phyloP scores from a whole-genome alignment of 2,797 vertebrate genomes.

The Dryobates pubescens region DNA sequence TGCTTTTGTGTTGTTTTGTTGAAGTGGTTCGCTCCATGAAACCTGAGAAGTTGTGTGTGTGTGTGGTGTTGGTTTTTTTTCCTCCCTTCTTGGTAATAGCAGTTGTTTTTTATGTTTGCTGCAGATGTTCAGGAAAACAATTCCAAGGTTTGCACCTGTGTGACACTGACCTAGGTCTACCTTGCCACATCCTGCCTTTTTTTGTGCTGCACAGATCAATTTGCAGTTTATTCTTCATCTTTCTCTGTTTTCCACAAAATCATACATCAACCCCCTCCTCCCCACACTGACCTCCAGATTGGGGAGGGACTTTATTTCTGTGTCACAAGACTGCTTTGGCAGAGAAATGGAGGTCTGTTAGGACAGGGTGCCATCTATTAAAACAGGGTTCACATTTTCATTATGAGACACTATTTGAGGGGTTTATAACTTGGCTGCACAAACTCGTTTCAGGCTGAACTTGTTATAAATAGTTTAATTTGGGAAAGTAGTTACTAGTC shows the following conservation, averaged over 20 bases:
- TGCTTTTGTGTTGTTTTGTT: neutral
- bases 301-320: neutral
- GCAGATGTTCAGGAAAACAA: constrained; percentile 76
- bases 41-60: neutral
- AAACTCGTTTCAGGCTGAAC: neutral
- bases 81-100: neutral
- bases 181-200: constrained; percentile 44
- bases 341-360: neutral
- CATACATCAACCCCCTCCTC: neutral
- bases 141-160: constrained; percentile 59
- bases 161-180: constrained; percentile 56
- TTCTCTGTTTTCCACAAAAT: constrained; percentile 9
- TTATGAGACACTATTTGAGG: neutral
- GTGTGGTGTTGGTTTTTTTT: neutral
- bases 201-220: constrained; percentile 45
- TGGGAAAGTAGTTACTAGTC: neutral
- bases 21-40: constrained; percentile 43
- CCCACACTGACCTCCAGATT: neutral
- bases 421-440: constrained; percentile 13
- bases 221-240: constrained; percentile 17
- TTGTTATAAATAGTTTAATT: neutral
- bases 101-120: constrained; percentile 51
- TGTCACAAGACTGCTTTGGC: constrained; percentile 5
- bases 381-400: constrained; percentile 1
- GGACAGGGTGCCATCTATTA: constrained; percentile 36